Conservation (phyloP, 2,888 invertebrate species). For the Chymomyza amoena region DNA sequence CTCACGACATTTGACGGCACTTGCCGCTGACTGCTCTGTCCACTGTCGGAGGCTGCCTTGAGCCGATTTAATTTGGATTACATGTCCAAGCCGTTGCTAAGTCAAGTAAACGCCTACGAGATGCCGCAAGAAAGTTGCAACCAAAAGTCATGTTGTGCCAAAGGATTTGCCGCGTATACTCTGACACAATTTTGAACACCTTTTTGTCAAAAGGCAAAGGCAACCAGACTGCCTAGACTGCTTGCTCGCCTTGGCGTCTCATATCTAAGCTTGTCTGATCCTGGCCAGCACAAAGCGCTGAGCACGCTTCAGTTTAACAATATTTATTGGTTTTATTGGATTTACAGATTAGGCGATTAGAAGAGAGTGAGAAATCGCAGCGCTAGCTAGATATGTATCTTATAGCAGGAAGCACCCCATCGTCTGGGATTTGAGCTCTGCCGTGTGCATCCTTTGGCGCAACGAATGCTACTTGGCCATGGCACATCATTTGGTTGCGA, state of each 20-base stretch:
- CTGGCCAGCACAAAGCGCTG: slow-evolving; percentile 55
- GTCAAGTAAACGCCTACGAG: slow-evolving; percentile 77
- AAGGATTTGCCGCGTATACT: slow-evolving; percentile 54
- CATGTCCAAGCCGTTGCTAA: slow-evolving; percentile 74
- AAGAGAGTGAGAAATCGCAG: slow-evolving; percentile 38
- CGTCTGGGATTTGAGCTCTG: background rate
- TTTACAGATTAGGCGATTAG: slow-evolving; percentile 63
- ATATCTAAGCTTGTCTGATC: slow-evolving; percentile 53
- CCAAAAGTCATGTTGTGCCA: slow-evolving; percentile 75
- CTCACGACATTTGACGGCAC: slow-evolving; percentile 19
- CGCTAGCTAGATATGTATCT: slow-evolving; percentile 50
- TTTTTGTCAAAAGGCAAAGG: slow-evolving; percentile 14
- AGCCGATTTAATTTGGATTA: slow-evolving; percentile 77
- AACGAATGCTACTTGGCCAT: slow-evolving; percentile 61
- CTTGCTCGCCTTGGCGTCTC: slow-evolving; percentile 35
- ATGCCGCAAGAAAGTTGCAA: slow-evolving; percentile 7
- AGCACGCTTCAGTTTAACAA: slow-evolving; percentile 68
- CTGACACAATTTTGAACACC: slow-evolving; percentile 68
- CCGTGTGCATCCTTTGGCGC: slow-evolving; percentile 40
- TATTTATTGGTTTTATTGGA: slow-evolving; percentile 76
- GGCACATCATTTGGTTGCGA: slow-evolving; percentile 45
- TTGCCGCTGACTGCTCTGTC: slow-evolving; percentile 30
- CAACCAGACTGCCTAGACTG: background rate
- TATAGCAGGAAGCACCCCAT: slow-evolving; percentile 14
- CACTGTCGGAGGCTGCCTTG: slow-evolving; percentile 23